Evolutionary conservation across 1,140 invertebrate species (phyloP), one percentile per base, ranked within the genome.

Genomic region (Chironomus tepperi): DNA sequence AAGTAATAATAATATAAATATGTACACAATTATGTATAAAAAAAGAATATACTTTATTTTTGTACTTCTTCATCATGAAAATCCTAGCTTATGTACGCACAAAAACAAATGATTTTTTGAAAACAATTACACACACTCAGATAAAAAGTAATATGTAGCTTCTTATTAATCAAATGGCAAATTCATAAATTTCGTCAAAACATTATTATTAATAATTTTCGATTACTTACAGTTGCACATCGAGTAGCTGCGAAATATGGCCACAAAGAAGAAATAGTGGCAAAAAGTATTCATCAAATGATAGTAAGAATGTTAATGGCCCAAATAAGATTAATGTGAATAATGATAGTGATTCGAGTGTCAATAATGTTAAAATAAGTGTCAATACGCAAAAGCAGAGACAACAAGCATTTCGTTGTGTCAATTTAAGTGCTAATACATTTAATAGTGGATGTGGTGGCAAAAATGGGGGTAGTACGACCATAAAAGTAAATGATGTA

Each of bases 401-500:
- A 21, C 65, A 70, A 18, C 65, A 70, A 70, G 65, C 65, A 18
- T 70, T 70, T 19, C 65, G 65, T 70, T 1, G 9, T 57, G n/a
- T 8, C 12, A 57, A 15, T 57, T 15, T 34, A 2, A 34, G 24
- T 34, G 24, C 24, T 34, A 34, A 34, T 34, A 34, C 24, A 1
- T 34, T 34, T 34, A 34, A 34, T 34, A 34, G 24, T 34, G 24
- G 24, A 34, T 34, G 24, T 34, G 5, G 24, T 34, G 24, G 24
- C 24, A 34, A 34, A 34, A 34, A 34, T 34, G 24, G 12, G 47
- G 47, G 47, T n/a, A n/a, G 65, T 10, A 70, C 65, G 7, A 70
- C 65, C 7, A 70, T 70, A 18, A 70, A 18, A 18, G 65, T 70
- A 18, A 70, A 70, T 70, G 73, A 75, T n/a, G 79, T 79, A 15